Conservation (phyloP, 2,888 invertebrate species). For the Lasioglossum malachurum region DNA sequence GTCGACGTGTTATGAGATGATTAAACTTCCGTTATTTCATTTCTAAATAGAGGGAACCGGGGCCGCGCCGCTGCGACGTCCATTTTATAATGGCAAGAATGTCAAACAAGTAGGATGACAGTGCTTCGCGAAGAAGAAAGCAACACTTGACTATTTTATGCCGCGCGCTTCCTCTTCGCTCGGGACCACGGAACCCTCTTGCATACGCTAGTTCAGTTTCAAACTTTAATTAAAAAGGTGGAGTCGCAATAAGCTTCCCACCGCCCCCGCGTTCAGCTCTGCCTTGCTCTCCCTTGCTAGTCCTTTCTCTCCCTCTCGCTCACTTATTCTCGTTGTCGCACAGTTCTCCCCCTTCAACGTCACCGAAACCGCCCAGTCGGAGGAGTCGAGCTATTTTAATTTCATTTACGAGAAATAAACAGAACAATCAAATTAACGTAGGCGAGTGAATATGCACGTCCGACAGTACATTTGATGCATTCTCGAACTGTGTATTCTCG, state of each 20-base stretch:
- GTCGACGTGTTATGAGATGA: constrained; percentile 27
- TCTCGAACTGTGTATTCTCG: constrained; percentile 63
- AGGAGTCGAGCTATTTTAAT: constrained; percentile 70
- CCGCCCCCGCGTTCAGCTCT: constrained; percentile 47
- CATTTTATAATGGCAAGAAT: constrained; percentile 67
- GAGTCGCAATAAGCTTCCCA: constrained; percentile 72
- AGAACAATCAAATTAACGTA: constrained; percentile 70
- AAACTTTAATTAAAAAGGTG: constrained; percentile 82
- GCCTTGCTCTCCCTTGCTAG: constrained; percentile 27
- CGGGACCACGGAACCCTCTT: constrained; percentile 61
- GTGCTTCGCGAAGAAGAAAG: constrained; percentile 61
- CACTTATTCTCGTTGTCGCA: constrained; percentile 15
- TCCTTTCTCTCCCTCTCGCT: constrained; percentile 6
- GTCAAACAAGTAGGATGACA: constrained; percentile 70
- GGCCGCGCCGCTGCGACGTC: constrained; percentile 16
- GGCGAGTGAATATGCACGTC: constrained; percentile 53
- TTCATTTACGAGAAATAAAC: constrained; percentile 71
- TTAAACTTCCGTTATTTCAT: constrained; percentile 50
- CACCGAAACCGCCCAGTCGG: constrained; percentile 63
- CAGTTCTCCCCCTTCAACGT: constrained; percentile 48
- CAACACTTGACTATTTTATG: constrained; percentile 73
- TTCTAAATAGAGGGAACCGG: constrained; percentile 34
- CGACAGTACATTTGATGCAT: constrained; percentile 57
- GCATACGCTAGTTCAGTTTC: constrained; percentile 76
- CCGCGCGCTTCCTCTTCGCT: constrained; percentile 63